Conservation (phyloP, 2,797 vertebrate genomes). For the Thunnus albacares region DNA sequence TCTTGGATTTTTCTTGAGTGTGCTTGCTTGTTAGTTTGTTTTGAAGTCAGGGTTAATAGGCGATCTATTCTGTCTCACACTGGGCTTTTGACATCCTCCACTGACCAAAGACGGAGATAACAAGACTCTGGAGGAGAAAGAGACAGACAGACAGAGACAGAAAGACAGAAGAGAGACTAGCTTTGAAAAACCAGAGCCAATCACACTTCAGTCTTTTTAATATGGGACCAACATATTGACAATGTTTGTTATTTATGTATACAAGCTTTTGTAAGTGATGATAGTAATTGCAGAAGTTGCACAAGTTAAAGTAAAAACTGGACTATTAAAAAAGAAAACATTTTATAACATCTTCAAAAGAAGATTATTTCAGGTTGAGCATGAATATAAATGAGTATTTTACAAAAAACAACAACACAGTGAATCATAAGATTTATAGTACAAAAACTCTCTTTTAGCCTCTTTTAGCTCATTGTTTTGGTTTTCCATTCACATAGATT, state of each 20-base stretch:
- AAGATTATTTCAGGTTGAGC: no score
- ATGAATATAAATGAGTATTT: no score
- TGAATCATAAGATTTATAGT: no score
- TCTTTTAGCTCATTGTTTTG: no score
- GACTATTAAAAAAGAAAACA: neutral
- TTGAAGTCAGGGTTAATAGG: conserved; percentile 69
- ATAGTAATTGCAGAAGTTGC: no score
- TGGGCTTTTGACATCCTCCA: conserved; percentile 67
- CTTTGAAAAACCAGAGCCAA: conserved; percentile 10
- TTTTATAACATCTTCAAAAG: no score
- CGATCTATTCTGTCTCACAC: conserved; percentile 48
- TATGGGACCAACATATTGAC: conserved; percentile 3
- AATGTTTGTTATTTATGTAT: neutral
- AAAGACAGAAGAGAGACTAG: neutral
- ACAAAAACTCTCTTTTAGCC: no score
- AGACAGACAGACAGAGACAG: conserved; percentile 11
- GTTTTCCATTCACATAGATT: no score
- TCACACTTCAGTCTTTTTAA: conserved; percentile 25
- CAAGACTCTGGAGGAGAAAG: conserved; percentile 72
- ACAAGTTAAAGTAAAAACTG: neutral
- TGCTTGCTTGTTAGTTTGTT: conserved; percentile 70
- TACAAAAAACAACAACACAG: no score
- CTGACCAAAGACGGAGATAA: conserved; percentile 74
- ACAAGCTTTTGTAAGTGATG: neutral
- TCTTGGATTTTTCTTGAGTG: conserved; percentile 38